Conservation (phyloP, 2,113 vertebrate genomes). For the Cynopterus brachyotis region DNA sequence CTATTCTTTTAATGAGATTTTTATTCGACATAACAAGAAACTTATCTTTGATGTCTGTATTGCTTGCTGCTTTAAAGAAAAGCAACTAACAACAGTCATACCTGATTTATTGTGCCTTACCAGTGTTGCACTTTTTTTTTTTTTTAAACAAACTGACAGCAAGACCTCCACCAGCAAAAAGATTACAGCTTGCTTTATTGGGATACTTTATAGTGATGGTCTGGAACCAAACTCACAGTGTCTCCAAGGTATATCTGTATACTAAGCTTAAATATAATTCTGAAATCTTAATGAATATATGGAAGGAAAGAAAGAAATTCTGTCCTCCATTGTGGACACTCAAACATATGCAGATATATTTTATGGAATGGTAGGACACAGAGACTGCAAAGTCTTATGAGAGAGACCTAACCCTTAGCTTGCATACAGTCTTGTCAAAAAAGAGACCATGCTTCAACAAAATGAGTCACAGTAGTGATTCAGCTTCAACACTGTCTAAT, state of each 20-base stretch:
- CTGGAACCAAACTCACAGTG: neutral
- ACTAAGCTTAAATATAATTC: neutral
- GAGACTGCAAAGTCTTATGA: neutral
- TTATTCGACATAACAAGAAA: neutral
- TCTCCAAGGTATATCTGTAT: neutral
- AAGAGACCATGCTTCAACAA: neutral
- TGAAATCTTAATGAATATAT: neutral
- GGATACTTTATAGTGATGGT: too few relatives aligned
- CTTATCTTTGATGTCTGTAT: neutral
- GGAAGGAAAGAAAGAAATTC: neutral
- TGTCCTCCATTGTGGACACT: neutral
- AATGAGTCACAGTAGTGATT: neutral
- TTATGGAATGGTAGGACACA: neutral
- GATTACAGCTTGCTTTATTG: too few relatives aligned
- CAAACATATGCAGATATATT: neutral
- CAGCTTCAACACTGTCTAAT: neutral
- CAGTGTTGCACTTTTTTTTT: neutral
- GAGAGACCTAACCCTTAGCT: neutral
- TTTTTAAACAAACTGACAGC: too few relatives aligned
- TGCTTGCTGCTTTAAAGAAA: neutral
- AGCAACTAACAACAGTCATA: neutral
- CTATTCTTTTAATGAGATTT: neutral
- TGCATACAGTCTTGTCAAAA: neutral
- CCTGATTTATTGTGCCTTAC: neutral
- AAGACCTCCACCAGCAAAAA: too few relatives aligned